Conservation (phyloP, 2,888 invertebrate genomes). For the Ypsolopha sequella region DNA sequence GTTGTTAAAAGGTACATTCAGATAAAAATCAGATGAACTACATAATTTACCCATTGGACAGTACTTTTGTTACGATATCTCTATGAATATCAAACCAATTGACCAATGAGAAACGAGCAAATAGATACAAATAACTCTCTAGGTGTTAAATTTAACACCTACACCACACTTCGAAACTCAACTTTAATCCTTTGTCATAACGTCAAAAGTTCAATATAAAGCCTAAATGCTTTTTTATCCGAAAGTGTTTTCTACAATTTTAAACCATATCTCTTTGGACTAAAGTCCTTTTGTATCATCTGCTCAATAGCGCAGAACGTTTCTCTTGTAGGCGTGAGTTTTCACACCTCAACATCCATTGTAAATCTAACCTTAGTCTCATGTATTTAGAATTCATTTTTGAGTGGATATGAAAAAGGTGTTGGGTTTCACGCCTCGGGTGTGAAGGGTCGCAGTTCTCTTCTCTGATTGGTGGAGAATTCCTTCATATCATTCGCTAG, state of each 20-base stretch:
- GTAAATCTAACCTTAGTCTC: conserved; percentile 14
- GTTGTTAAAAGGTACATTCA: too few species aligned
- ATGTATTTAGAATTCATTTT: conserved; percentile 21
- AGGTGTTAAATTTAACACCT: conserved; percentile 64
- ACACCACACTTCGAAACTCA: conserved; percentile 10
- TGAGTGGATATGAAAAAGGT: conserved; percentile 31
- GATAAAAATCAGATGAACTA: too few species aligned
- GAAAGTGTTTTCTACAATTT: background rate
- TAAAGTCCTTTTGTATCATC: background rate
- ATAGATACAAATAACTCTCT: conserved; percentile 34
- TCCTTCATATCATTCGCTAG: conserved; percentile 20
- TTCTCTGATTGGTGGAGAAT: conserved; percentile 41
- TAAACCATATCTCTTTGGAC: background rate
- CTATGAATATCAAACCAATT: conserved; percentile 6
- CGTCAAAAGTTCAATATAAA: conserved; percentile 5
- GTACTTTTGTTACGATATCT: too few species aligned
- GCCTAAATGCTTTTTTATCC: conserved; percentile 7
- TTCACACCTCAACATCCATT: conserved; percentile 38
- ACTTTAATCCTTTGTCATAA: conserved; percentile 11
- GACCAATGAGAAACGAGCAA: conserved; percentile 43
- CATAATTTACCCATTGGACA: too few species aligned
- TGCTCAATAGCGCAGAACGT: conserved; percentile 5
- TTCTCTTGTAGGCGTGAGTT: conserved; percentile 57
- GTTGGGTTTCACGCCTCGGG: conserved; percentile 65
- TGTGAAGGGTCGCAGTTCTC: conserved; percentile 55